A percentile compares a stretch with the other conserved stretches of the same genome.
Evolutionary conservation across 2,888 invertebrate species (phyloP).

Genomic region (Strigamia crassipes): DNA sequence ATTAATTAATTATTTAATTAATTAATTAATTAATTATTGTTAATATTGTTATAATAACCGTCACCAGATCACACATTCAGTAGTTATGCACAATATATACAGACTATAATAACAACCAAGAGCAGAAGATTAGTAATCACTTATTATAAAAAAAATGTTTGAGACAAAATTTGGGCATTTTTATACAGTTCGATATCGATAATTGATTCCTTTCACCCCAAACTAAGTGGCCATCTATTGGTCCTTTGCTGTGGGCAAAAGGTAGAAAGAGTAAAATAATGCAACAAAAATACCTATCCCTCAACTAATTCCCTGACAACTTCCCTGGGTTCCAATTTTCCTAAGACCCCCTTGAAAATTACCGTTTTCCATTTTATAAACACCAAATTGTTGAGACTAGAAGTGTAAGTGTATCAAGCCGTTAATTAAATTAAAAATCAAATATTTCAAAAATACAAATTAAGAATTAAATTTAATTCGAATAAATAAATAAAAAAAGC

Average conservation of each 20-base stretch:
- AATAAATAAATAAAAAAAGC: slow-evolving; percentile 11
- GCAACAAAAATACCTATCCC: slow-evolving; percentile 21
- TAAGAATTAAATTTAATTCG: background rate
- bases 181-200: slow-evolving; percentile 4
- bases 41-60: slow-evolving; percentile 31
- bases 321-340: slow-evolving; percentile 15
- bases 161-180: slow-evolving; percentile 16
- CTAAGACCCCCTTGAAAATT: slow-evolving; percentile 21
- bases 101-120: slow-evolving; percentile 45
- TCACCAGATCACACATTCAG: slow-evolving; percentile 45
- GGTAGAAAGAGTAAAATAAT: slow-evolving; percentile 6
- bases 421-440: background rate
- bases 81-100: slow-evolving; percentile 45
- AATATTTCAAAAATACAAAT: background rate
- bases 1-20: background rate
- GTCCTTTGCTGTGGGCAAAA: slow-evolving; percentile 10
- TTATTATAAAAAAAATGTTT: slow-evolving; percentile 9
- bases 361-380: background rate
- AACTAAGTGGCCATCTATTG: slow-evolving; percentile 9
- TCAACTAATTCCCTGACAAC: slow-evolving; percentile 16
- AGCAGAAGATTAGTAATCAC: slow-evolving; percentile 36
- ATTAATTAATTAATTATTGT: too few relatives aligned
- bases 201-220: background rate
- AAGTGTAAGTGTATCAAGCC: slow-evolving; percentile 10
- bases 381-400: background rate